Base-by-base conservation (phyloP, 2,888 invertebrate species). In the Tupiocoris notatus region DNA sequence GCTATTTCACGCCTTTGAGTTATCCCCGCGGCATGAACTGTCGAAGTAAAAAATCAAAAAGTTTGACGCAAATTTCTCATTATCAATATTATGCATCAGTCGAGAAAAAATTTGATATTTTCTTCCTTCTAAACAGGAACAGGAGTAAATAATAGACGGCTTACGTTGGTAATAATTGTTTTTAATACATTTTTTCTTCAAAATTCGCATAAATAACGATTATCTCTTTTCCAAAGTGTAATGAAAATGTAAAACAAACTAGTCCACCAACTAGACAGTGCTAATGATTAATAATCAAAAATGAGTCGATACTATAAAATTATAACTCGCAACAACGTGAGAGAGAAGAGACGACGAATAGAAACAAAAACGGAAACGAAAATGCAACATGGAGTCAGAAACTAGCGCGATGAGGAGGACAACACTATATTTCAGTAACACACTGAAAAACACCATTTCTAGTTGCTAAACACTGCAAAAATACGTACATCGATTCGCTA, bases 401-500 rank as follows among this genome's bases (percentile, higher is more conserved):
- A 67, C 57, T 57, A 67, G 67, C 67, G 56, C 67, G 54, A 67
- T 22, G 67, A 54, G 20, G 57, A 67, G 39, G 39, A 39, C 39
- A 39, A 39, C 39, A 39, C 39, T 39, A 39, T 39, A 39, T 56
- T 22, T 67, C 22, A 18, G 22, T 56, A 23, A 24, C 20, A 70
- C 39, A 70, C 24, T 57, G 20, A 22, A 25, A 57, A 70, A 59
- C 58, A 70, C 70, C n/a, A 24, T 59, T 23, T 23, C 23, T 58
- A 70, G 23, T 24, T 58, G 70, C 70, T 70, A 70, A 58, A 70
- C 70, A 70, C 70, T 70, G 70, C 70, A 70, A 70, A 70, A 70
- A 70, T 70, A 70, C 70, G 70, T 70, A 70, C 70, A 70, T 70
- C 70, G 59, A 70, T 70, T 70, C 59, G 59, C 70, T 70, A 70